Conservation (phyloP, 2,888 invertebrate genomes). For the Tipula lateralis region DNA sequence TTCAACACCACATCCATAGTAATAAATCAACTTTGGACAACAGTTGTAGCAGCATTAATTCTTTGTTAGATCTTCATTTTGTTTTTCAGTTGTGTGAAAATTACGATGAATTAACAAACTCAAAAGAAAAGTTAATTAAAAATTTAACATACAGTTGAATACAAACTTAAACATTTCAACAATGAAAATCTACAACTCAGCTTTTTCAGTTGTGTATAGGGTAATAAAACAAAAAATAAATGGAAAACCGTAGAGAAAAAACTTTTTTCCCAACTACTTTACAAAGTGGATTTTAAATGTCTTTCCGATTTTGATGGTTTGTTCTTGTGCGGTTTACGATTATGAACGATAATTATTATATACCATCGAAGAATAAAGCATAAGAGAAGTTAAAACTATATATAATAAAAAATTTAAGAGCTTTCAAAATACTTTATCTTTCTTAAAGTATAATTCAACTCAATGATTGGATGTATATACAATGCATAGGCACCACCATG, state of each 20-base stretch:
- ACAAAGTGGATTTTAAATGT: slow-evolving; percentile 1
- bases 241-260: not conserved
- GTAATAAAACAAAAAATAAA: not conserved
- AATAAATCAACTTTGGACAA: not conserved
- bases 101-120: not conserved
- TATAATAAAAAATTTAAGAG: not conserved
- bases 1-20: no score
- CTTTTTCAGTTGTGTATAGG: not conserved
- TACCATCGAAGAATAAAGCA: not conserved
- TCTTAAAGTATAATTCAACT: no score
- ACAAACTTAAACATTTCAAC: not conserved
- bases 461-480: no score
- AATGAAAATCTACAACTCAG: not conserved
- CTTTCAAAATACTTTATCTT: not conserved
- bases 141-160: not conserved
- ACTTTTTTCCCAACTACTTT: not conserved
- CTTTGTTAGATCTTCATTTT: not conserved
- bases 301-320: not conserved
- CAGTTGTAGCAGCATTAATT: no score
- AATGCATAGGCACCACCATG: no score
- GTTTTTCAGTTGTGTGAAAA: not conserved
- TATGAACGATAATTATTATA: not conserved
- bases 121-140: not conserved
- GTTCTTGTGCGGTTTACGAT: not conserved
- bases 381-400: not conserved